Evolutionary conservation across 2,888 invertebrate genomes (phyloP).

Genomic region (Calephelis perditalis): DNA sequence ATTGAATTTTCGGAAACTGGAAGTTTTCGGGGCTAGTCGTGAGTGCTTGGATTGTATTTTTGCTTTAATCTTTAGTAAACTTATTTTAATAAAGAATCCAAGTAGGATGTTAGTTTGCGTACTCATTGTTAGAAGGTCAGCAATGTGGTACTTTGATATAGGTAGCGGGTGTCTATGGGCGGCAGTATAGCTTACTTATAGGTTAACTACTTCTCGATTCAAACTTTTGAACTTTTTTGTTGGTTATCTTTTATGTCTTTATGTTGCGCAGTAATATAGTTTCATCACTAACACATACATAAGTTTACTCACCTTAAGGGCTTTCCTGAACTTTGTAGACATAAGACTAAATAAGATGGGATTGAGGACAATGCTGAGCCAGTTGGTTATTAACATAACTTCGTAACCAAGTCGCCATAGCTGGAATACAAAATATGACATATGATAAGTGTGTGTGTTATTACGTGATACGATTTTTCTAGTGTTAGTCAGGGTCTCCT

Average conservation of each 20-base stretch:
- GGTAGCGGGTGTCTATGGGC: no score
- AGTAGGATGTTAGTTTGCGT: no score
- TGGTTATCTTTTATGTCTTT: background rate
- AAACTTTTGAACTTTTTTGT: background rate
- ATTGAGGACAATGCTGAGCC: constrained; percentile 58
- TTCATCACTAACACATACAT: background rate
- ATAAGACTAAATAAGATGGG: constrained; percentile 61
- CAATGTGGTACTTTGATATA: background rate
- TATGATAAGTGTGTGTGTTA: background rate
- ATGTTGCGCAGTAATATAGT: background rate
- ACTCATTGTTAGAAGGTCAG: background rate
- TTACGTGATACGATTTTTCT: no score
- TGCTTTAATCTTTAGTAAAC: no score
- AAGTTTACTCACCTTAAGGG: constrained; percentile 45
- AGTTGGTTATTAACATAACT: constrained; percentile 45
- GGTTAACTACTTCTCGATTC: background rate
- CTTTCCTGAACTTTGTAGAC: constrained; percentile 59
- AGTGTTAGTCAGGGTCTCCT: no score
- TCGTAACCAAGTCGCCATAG: constrained; percentile 44
- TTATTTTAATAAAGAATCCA: no score
- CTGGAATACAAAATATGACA: constrained; percentile 35
- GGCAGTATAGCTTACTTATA: background rate
- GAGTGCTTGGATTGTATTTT: no score
- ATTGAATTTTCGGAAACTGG: no score
- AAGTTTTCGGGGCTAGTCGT: no score